Conservation (phyloP, 2,113 vertebrate species). For the Gymnobelideus leadbeateri region DNA sequence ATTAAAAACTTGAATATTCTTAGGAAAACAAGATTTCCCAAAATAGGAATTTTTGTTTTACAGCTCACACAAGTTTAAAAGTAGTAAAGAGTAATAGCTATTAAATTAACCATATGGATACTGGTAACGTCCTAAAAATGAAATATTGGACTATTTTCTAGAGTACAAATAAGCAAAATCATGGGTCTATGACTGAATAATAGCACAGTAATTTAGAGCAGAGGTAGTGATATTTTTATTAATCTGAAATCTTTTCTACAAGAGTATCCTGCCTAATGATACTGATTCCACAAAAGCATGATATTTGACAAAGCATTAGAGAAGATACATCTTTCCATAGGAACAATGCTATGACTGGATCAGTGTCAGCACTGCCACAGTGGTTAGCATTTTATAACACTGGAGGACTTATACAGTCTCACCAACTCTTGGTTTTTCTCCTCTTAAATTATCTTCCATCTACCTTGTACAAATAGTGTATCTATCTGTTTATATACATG, state of each 20-base stretch:
- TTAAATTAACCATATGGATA: too few species aligned
- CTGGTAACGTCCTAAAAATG: constrained; percentile 44
- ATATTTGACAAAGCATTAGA: too few species aligned
- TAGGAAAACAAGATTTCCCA: constrained; percentile 29
- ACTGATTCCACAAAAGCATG: too few species aligned
- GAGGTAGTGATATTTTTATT: background rate
- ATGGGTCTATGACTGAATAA: constrained; percentile 30
- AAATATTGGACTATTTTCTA: constrained; percentile 29
- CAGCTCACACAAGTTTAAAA: constrained; percentile 68
- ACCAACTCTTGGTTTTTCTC: too few species aligned
- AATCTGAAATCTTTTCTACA: constrained; percentile 44
- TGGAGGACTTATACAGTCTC: too few species aligned
- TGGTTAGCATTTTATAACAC: too few species aligned
- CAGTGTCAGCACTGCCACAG: too few species aligned
- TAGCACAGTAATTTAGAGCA: background rate
- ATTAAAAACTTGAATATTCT: constrained; percentile 67
- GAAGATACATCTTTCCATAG: too few species aligned
- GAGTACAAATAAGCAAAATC: constrained; percentile 20
- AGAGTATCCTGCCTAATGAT: background rate
- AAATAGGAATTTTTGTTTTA: constrained; percentile 68
- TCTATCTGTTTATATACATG: too few species aligned
- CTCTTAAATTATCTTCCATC: too few species aligned
- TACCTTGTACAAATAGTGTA: too few species aligned
- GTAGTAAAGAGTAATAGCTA: constrained; percentile 42
- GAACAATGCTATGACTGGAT: too few species aligned